phyloP scores from a whole-genome alignment of 2,113 vertebrate genomes.

The Notothenia coriiceps region DNA sequence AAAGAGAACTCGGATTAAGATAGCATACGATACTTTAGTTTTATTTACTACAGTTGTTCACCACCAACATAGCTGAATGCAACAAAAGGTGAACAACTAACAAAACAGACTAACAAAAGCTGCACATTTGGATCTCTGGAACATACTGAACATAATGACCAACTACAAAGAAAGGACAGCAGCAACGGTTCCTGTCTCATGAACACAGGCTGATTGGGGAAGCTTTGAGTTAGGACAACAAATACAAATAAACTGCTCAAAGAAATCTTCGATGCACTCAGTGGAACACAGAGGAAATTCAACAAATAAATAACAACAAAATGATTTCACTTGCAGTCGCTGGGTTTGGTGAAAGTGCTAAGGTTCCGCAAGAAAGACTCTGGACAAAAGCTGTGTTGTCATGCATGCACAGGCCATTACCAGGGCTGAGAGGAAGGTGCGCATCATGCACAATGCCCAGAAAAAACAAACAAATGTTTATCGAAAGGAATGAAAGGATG shows the following conservation, averaged over 20 bases:
- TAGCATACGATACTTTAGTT: too few species aligned
- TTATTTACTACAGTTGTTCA: not conserved
- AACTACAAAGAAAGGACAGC: too few species aligned
- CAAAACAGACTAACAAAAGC: not conserved
- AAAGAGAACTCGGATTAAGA: too few species aligned
- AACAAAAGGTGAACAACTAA: not conserved
- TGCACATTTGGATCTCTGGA: not conserved
- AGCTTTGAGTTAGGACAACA: too few species aligned
- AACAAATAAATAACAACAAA: not conserved
- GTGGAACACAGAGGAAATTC: not conserved
- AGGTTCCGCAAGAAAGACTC: conserved; percentile 9
- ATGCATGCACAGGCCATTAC: conserved; percentile 15
- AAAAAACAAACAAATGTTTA: conserved; percentile 11
- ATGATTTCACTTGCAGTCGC: not conserved
- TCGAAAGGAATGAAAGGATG: not conserved
- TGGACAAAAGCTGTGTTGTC: conserved; percentile 17
- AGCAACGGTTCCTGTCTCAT: too few species aligned
- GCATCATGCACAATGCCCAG: conserved; percentile 22
- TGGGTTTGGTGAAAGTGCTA: not conserved
- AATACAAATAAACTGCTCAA: too few species aligned
- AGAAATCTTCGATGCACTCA: too few species aligned
- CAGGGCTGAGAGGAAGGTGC: conserved; percentile 10
- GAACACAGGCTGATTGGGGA: too few species aligned
- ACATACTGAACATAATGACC: not conserved
- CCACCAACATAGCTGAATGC: not conserved